A percentile compares a stretch with the other conserved stretches of the same genome.
These are phyloP conservation scores for Argyrosomus japonicus DNA, from an alignment of 2,113 vertebrate genomes.

Conservation along the genomic window DNA sequence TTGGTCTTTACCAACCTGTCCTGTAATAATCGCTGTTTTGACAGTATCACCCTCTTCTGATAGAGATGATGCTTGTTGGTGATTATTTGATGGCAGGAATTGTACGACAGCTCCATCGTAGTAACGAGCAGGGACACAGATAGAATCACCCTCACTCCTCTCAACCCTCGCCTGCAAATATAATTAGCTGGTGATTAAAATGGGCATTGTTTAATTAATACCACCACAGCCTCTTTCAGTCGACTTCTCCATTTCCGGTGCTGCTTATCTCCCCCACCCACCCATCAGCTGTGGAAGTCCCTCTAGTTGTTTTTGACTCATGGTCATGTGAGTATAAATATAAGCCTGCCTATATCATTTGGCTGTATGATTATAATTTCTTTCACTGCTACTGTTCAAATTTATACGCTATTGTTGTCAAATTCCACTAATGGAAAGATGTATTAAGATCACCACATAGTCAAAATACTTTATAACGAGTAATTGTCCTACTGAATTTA, in stretches of 20 bases:
- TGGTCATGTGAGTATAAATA: constrained; percentile 18
- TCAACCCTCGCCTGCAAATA: constrained; percentile 72
- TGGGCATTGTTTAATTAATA: constrained; percentile 79
- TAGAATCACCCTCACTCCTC: constrained; percentile 68
- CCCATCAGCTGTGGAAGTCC: constrained; percentile 56
- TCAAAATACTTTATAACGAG: background rate
- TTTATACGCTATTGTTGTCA: background rate
- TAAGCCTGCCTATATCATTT: background rate
- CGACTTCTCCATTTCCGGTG: constrained; percentile 72
- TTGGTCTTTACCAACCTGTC: background rate
- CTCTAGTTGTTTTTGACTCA: constrained; percentile 39
- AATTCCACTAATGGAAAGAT: background rate
- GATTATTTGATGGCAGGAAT: constrained; percentile 56
- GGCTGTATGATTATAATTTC: constrained; percentile 4
- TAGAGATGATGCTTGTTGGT: constrained; percentile 41
- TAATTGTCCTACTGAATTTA: background rate
- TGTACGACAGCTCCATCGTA: constrained; percentile 42
- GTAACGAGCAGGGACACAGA: constrained; percentile 68
- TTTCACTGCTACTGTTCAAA: constrained; percentile 27
- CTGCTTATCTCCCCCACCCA: constrained; percentile 54
- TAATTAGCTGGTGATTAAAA: constrained; percentile 83
- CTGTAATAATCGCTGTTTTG: background rate
- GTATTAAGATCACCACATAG: background rate
- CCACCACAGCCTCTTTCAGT: constrained; percentile 64
- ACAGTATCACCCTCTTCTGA: constrained; percentile 24